phyloP scores from a whole-genome alignment of 2,797 vertebrate species.

The Orestias chungarensis region DNA sequence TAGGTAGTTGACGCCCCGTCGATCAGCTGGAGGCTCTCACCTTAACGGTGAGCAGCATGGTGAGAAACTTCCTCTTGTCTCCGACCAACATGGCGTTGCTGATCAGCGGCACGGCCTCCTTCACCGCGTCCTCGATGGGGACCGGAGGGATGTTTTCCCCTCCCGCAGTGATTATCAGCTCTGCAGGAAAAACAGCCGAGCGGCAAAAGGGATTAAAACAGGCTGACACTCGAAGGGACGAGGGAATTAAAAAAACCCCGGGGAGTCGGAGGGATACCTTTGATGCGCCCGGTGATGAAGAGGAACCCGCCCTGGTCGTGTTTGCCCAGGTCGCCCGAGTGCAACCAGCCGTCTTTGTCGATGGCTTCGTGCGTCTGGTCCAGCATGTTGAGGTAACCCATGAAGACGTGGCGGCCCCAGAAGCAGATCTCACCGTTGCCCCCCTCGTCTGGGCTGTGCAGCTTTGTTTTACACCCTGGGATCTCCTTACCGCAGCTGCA shows the following conservation, averaged over 20 bases:
- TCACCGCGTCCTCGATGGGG: conserved; percentile 88
- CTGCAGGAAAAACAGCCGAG: conserved; percentile 66
- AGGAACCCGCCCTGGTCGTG: conserved; percentile 85
- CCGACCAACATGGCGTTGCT: conserved; percentile 94
- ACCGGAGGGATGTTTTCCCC: conserved; percentile 91
- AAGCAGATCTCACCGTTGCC: conserved; percentile 90
- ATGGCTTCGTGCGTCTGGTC: conserved; percentile 86
- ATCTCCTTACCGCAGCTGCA: conserved; percentile 88
- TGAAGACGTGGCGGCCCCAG: conserved; percentile 94
- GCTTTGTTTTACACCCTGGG: conserved; percentile 82
- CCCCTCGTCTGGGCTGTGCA: conserved; percentile 79
- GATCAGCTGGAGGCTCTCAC: conserved; percentile 67
- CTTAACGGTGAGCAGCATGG: conserved; percentile 92
- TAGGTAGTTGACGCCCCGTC: no score
- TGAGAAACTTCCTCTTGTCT: conserved; percentile 90
- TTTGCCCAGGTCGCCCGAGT: conserved; percentile 91
- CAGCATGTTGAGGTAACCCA: conserved; percentile 92
- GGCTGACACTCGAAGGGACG: no score
- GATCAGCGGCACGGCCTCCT: conserved; percentile 86
- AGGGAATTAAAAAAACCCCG: no score
- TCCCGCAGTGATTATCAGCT: conserved; percentile 92
- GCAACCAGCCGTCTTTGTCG: conserved; percentile 90
- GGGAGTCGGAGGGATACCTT: conserved; percentile 79
- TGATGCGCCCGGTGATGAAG: conserved; percentile 92
- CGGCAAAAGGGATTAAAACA: no score